Base-by-base conservation (phyloP, 2,888 invertebrate species). In the Acrocera orbiculus region DNA sequence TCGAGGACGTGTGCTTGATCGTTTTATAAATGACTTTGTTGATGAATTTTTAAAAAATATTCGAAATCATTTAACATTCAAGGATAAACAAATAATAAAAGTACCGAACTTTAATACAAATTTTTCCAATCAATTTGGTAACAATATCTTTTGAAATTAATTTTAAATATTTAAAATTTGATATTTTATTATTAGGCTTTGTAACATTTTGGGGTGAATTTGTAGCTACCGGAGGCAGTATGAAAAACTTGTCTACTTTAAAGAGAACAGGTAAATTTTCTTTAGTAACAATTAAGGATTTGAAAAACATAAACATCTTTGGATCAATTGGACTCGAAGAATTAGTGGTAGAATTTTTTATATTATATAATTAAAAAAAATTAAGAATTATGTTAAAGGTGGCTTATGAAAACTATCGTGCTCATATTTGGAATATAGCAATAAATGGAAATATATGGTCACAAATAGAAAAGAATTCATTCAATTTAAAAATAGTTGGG, bases 111-210 rank as follows among this genome's bases (percentile, higher is more conserved):
- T 35, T 9, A 27, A 26, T 16, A 31, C 27, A 3, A 22, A 31
- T 27, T 35, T 35, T 27, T 35, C 35, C 13, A 29, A 35, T 23
- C 15, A 26, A 31, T 35, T 35, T 27, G 35, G 35, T 35, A 30
- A 33, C 2, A 27, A 16, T 14, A 4, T 15, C 15, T 15, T 4
- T 15, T 15, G 8, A 9, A 27, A 19, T 19, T 19, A 19, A 19
- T 19, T 19, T 19, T 8, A 19, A 19, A 19, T 5, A 19, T 6
- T 6, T 6, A 5, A 19, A 19, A 19, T 6, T 6, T 19, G 5
- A 19, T 22, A 10, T 22, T 3, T 4, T 19, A 19, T 19, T 19
- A 22, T 16, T 26, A 35, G 34, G 34, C 11, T 8, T 17, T 6
- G 5, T 35, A 13, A 31, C 35, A 31, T 30, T 35, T 31, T 35